Evolutionary conservation across 2,797 vertebrate genomes (phyloP), one percentile per base, ranked within the genome.

Genomic region (Anniella stebbinsi): DNA sequence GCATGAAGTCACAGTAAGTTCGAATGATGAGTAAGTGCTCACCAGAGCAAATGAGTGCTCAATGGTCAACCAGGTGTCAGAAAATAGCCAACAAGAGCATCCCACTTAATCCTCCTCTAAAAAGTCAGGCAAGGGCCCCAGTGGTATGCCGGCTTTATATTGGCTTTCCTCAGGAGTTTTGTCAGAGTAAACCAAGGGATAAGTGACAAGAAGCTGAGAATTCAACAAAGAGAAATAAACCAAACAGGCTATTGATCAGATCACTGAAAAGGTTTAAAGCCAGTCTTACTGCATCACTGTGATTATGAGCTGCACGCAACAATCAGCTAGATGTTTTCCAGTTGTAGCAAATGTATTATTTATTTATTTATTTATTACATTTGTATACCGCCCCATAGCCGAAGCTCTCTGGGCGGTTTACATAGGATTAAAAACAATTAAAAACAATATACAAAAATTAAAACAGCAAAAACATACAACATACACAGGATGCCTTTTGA

Each of bases 31-130:
- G 15, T 80, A 80, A 89, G 66, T 72, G 51, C 66, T 69, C 51
- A 28, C 36, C 67, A 80, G 77, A 90, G 48, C 60, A 57, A 77
- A 30, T 30, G 33, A 48, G n/a, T n/a, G 33, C 23, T 36, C 6
- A 54, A 38, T 54, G 33, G 60, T 17, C 28, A 36, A 30, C 36
- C 66, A 70, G 66, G 90, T 90, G 92, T 87, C 84, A 88, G 54
- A 75, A 15, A 15, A 70, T 76, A 83, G 63, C n/a, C 87, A 88
- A 30, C 38, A n/a, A 3, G 15, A 48, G 11, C 36, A 30, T 57
- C 76, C 11, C 25, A 38, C 5, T 60, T 81, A 81, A 81, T 54
- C 48, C 78, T 41, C 9, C 23, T 81, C n/a, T 30, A n/a, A 80
- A 78, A 67, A 87, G 48, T 67, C 75, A 78, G 73, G 13, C 10